Conservation (phyloP, 1,140 invertebrate species). For the Trichonephila clavipes region DNA sequence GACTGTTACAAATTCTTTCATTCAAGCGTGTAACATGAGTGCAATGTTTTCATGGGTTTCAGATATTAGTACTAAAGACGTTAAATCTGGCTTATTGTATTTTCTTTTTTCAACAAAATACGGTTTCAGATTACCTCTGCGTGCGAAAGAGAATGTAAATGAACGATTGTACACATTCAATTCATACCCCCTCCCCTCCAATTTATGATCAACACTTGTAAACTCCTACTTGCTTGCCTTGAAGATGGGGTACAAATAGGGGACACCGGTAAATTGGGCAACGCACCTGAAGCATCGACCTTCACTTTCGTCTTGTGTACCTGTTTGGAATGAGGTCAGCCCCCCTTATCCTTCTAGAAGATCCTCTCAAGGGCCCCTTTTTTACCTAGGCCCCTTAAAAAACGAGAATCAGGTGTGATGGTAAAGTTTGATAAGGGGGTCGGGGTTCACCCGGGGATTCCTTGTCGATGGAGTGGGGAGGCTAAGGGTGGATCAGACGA, state of each 20-base stretch:
- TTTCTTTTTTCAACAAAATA: background rate
- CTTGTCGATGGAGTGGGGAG: background rate
- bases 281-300: conserved; percentile 60
- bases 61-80: background rate
- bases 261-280: conserved; percentile 31
- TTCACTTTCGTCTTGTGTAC: conserved; percentile 61
- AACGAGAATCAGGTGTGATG: conserved; percentile 18
- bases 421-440: conserved; percentile 21
- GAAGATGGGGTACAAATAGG: conserved; percentile 7
- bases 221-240: conserved; percentile 33
- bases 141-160: conserved; percentile 19
- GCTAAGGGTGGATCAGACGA: background rate
- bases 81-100: background rate
- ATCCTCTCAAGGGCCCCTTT: conserved; percentile 37
- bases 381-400: background rate
- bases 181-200: too few species aligned
- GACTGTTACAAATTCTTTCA: background rate
- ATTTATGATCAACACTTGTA: background rate
- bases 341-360: background rate
- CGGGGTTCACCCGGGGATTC: background rate
- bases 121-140: background rate
- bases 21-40: background rate
- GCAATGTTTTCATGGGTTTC: conserved; percentile 13
- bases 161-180: conserved; percentile 40
- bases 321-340: conserved; percentile 55